Conservation (phyloP, 2,888 invertebrate species). For the Cheilosia soror region DNA sequence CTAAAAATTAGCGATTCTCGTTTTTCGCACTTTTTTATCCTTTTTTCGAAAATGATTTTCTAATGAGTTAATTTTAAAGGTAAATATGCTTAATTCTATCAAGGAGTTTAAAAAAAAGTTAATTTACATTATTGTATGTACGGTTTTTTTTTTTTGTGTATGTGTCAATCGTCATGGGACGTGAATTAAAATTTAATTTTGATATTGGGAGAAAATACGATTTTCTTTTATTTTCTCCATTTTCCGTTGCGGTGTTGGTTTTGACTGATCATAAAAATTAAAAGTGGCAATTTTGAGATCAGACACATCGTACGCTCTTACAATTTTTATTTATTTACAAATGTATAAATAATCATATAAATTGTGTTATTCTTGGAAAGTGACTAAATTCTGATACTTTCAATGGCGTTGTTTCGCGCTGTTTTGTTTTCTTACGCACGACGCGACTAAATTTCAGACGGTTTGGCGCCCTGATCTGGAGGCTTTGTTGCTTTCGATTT, state of each 20-base stretch:
- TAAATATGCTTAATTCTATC: conserved; percentile 31
- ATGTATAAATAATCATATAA: conserved; percentile 41
- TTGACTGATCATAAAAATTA: conserved; percentile 64
- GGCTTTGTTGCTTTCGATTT: conserved; percentile 29
- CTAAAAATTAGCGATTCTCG: conserved; percentile 46
- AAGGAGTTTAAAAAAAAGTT: conserved; percentile 23
- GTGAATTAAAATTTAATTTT: conserved; percentile 29
- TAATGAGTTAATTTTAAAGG: conserved; percentile 48
- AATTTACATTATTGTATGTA: background rate
- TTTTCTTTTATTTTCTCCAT: conserved; percentile 17
- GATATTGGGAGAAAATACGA: background rate
- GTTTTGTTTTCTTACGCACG: conserved; percentile 37
- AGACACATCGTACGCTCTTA: conserved; percentile 33
- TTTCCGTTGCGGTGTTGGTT: conserved; percentile 13
- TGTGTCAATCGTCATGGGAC: conserved; percentile 9
- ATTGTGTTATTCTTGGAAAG: conserved; percentile 58
- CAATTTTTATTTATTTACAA: conserved; percentile 60
- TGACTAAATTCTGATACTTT: conserved; percentile 55
- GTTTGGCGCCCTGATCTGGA: conserved; percentile 67
- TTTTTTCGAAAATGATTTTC: conserved; percentile 27
- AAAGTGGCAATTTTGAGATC: conserved; percentile 49
- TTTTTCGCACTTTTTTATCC: conserved; percentile 51
- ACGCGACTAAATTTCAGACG: conserved; percentile 52
- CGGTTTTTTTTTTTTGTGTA: conserved; percentile 2
- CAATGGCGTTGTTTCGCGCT: conserved; percentile 32